Conservation (phyloP, 1,140 invertebrate species). For the Caligus rogercresseyi region DNA sequence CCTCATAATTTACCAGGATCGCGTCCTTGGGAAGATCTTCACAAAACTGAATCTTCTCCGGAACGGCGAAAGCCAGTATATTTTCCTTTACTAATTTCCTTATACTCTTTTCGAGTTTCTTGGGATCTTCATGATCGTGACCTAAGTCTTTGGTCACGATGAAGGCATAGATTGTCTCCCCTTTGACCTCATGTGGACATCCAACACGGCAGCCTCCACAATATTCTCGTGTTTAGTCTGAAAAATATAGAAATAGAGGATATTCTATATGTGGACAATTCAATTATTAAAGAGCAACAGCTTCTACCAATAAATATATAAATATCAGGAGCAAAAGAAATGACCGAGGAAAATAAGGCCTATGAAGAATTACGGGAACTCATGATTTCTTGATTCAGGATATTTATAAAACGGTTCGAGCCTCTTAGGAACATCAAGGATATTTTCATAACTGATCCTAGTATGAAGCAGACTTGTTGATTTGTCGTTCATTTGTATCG, state of each 20-base stretch:
- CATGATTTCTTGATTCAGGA: no score
- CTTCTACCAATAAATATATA: no score
- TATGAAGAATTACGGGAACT: no score
- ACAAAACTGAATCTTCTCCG: slow-evolving; percentile 77
- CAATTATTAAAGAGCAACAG: no score
- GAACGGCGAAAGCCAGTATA: slow-evolving; percentile 86
- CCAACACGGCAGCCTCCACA: slow-evolving; percentile 36
- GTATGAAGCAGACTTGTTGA: no score
- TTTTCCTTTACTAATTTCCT: slow-evolving; percentile 49
- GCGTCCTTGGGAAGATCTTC: slow-evolving; percentile 82
- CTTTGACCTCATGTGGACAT: slow-evolving; percentile 35
- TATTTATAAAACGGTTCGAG: no score
- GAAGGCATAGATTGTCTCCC: slow-evolving; percentile 30
- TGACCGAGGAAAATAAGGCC: no score
- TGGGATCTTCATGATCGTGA: slow-evolving; percentile 14
- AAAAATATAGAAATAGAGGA: neutral
- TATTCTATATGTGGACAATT: neutral
- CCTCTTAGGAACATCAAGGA: no score
- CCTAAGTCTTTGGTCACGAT: slow-evolving; percentile 25
- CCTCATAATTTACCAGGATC: slow-evolving; percentile 95
- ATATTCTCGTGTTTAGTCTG: slow-evolving; percentile 31
- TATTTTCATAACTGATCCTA: no score
- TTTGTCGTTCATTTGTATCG: no score
- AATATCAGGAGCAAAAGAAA: no score
- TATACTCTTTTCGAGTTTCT: slow-evolving; percentile 14